Evolutionary conservation across 2,888 invertebrate species (phyloP).

Genomic region (Pachycephus smyrnensis): DNA sequence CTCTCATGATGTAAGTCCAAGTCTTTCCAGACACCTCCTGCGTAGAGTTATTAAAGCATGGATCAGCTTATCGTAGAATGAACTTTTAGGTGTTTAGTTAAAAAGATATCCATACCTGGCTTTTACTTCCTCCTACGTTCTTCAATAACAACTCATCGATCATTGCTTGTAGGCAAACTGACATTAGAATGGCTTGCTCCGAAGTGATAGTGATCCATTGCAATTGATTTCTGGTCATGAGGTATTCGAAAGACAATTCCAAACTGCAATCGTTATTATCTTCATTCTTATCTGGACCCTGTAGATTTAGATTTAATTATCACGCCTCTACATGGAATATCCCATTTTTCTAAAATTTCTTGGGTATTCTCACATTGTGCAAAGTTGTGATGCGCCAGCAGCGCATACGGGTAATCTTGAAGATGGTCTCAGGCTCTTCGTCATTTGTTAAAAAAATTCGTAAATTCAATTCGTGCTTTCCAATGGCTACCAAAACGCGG

Average conservation of each 20-base stretch:
- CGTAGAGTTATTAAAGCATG: conserved; percentile 9
- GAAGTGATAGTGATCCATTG: conserved; percentile 95
- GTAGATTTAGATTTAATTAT: conserved; percentile 8
- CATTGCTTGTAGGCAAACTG: conserved; percentile 94
- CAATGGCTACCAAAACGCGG: conserved; percentile 82
- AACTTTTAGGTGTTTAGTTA: conserved; percentile 1
- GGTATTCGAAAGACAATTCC: conserved; percentile 95
- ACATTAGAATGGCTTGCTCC: conserved; percentile 94
- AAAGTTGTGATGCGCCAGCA: conserved; percentile 96
- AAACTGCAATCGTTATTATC: conserved; percentile 65
- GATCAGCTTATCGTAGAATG: neutral
- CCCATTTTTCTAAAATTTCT: conserved; percentile 13
- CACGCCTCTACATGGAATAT: neutral
- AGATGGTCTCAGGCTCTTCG: conserved; percentile 83
- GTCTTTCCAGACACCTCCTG: conserved; percentile 65
- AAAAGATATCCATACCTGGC: conserved; percentile 50
- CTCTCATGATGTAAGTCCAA: conserved; percentile 80
- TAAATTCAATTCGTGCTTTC: conserved; percentile 87
- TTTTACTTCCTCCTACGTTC: conserved; percentile 73
- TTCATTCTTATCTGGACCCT: conserved; percentile 51
- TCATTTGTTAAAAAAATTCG: conserved; percentile 70
- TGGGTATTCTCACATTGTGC: conserved; percentile 73
- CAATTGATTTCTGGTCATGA: conserved; percentile 90
- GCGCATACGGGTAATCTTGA: conserved; percentile 95
- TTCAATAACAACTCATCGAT: conserved; percentile 91